phyloP scores from a whole-genome alignment of 2,113 vertebrate species.

The Ondatra zibethicus region DNA sequence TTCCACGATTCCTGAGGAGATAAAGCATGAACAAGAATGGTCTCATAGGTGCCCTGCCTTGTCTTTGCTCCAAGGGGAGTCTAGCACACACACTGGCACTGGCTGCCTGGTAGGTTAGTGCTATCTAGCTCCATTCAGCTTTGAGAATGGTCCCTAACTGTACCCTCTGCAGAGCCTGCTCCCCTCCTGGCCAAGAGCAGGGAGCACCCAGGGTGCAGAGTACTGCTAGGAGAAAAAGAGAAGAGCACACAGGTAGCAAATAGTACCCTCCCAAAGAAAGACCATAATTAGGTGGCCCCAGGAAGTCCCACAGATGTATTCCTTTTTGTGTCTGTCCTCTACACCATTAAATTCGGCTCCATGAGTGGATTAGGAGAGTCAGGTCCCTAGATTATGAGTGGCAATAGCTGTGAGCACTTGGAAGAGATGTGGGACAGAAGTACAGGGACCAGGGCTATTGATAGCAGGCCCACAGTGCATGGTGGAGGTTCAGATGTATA shows the following conservation, averaged over 20 bases:
- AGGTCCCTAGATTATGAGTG: background rate
- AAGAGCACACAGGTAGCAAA: background rate
- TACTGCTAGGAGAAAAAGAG: background rate
- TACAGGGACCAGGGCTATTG: background rate
- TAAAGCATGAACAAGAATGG: background rate
- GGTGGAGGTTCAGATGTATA: background rate
- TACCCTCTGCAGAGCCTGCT: background rate
- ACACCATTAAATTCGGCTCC: background rate
- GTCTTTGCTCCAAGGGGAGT: background rate
- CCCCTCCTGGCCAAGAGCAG: background rate
- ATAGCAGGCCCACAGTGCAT: background rate
- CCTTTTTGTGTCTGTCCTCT: background rate
- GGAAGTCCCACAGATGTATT: fast-evolving
- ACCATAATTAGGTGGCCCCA: no score
- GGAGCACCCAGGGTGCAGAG: background rate
- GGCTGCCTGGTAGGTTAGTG: background rate
- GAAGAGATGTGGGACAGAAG: background rate
- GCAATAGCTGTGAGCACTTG: background rate
- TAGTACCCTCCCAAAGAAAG: background rate
- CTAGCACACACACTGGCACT: background rate
- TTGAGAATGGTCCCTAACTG: background rate
- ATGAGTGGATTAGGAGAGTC: background rate
- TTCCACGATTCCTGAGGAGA: background rate
- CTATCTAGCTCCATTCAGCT: background rate
- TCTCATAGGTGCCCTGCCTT: background rate